Evolutionary conservation across 2,113 vertebrate genomes (phyloP).

Genomic region (Neodon shergylaensis): DNA sequence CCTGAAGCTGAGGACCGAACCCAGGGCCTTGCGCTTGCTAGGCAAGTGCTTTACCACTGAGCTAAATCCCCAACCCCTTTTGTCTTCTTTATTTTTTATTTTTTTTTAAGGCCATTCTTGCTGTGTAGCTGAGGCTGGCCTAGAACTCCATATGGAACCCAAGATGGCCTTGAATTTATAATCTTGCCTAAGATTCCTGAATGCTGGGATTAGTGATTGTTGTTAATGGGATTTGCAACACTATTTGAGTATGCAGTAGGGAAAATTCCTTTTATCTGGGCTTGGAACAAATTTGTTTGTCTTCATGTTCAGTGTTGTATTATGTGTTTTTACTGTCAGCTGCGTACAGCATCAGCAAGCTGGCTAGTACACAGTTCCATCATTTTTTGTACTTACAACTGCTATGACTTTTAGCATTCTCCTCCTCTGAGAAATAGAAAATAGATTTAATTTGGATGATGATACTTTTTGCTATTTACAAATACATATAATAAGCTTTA

Average conservation of each 20-base stretch:
- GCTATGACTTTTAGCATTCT: background rate
- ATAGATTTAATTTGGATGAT: background rate
- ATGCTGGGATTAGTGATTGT: background rate
- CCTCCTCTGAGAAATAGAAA: slow-evolving; percentile 19
- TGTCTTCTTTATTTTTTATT: background rate
- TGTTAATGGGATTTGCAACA: background rate
- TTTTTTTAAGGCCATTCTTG: background rate
- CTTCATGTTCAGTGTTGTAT: background rate
- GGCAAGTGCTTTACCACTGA: no score
- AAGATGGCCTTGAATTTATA: background rate
- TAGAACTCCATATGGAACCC: background rate
- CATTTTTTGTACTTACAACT: slow-evolving; percentile 5
- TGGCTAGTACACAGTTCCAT: background rate
- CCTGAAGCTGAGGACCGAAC: no score
- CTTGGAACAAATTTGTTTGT: background rate
- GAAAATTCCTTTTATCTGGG: background rate
- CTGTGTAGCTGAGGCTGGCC: background rate
- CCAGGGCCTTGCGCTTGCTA: no score
- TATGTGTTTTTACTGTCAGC: background rate
- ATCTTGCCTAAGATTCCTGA: background rate
- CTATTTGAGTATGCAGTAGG: background rate
- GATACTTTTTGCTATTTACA: slow-evolving; percentile 22
- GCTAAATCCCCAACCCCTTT: no score
- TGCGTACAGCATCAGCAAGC: background rate
- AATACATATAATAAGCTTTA: background rate